A percentile compares a stretch with the other conserved stretches of the same genome.
These are phyloP conservation scores for Anhinga anhinga DNA, from an alignment of 2,113 vertebrate genomes.

Conservation along the genomic window DNA sequence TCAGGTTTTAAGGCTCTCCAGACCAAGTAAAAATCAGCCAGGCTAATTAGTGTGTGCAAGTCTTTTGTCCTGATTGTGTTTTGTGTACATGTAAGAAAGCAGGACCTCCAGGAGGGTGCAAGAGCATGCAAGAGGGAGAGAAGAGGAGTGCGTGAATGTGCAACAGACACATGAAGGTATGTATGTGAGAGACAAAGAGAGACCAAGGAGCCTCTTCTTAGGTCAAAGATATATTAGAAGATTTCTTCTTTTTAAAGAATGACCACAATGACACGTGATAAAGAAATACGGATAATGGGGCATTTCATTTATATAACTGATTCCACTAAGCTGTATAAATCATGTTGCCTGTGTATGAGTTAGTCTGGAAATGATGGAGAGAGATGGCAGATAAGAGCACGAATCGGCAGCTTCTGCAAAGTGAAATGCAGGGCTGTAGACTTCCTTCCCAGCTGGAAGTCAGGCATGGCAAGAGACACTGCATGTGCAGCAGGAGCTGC, in stretches of 20 bases:
- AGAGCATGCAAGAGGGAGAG: not conserved
- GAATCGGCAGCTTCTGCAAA: not conserved
- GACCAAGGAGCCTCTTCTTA: not conserved
- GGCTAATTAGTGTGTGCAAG: not conserved
- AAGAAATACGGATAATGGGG: not conserved
- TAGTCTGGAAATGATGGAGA: not conserved
- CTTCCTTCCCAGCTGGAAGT: not conserved
- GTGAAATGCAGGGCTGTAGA: not conserved
- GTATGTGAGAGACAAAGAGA: not conserved
- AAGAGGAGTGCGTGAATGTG: not conserved
- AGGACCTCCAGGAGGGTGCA: not conserved
- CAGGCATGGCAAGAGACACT: not conserved
- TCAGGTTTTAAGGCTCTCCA: conserved; percentile 31
- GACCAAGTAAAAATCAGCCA: not conserved
- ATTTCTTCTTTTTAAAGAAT: not conserved
- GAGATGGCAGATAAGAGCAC: not conserved
- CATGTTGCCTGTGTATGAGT: not conserved
- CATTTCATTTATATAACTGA: not conserved
- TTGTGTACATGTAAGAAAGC: not conserved
- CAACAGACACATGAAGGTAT: not conserved
- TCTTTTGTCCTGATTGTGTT: not conserved
- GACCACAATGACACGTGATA: not conserved
- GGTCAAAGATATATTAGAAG: not conserved
- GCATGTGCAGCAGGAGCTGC: not conserved
- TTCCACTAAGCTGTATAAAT: not conserved